Percentiles rank a stretch among this genome's conserved stretches.
These are phyloP conservation scores for Tragopan temminckii DNA, from an alignment of 2,797 vertebrate species.

Conservation along the genomic window DNA sequence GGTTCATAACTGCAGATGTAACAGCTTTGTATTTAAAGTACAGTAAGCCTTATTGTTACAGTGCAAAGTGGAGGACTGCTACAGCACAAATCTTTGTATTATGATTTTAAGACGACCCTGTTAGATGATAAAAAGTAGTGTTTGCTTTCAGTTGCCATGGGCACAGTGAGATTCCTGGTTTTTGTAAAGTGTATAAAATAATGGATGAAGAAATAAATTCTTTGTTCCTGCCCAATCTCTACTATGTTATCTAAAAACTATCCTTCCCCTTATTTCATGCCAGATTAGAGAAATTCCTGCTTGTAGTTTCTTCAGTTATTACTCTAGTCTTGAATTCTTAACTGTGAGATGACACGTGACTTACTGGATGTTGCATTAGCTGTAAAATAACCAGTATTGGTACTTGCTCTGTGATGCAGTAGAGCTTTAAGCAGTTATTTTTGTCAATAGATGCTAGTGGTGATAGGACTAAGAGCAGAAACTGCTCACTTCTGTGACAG, in stretches of 20 bases:
- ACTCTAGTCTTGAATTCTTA: slow-evolving; percentile 61
- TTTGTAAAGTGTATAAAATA: slow-evolving; percentile 81
- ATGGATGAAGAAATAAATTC: slow-evolving; percentile 78
- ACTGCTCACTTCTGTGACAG: background rate
- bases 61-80: slow-evolving; percentile 86
- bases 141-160: slow-evolving; percentile 84
- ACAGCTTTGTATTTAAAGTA: slow-evolving; percentile 82
- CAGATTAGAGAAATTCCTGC: slow-evolving; percentile 50
- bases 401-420: slow-evolving; percentile 51
- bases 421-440: slow-evolving; percentile 56
- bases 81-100: slow-evolving; percentile 86
- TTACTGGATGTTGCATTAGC: slow-evolving; percentile 61
- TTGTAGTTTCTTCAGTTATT: slow-evolving; percentile 67
- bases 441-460: slow-evolving; percentile 34
- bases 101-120: slow-evolving; percentile 84
- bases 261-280: slow-evolving; percentile 32
- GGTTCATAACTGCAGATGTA: slow-evolving; percentile 82
- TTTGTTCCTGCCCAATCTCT: slow-evolving; percentile 77
- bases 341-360: slow-evolving; percentile 56
- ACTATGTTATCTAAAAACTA: slow-evolving; percentile 70
- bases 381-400: slow-evolving; percentile 50
- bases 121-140: slow-evolving; percentile 82
- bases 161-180: slow-evolving; percentile 80
- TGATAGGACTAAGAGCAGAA: slow-evolving; percentile 11
- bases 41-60: slow-evolving; percentile 85